Evolutionary conservation across 2,797 vertebrate species (phyloP).

Genomic region (Taenioides sp.): DNA sequence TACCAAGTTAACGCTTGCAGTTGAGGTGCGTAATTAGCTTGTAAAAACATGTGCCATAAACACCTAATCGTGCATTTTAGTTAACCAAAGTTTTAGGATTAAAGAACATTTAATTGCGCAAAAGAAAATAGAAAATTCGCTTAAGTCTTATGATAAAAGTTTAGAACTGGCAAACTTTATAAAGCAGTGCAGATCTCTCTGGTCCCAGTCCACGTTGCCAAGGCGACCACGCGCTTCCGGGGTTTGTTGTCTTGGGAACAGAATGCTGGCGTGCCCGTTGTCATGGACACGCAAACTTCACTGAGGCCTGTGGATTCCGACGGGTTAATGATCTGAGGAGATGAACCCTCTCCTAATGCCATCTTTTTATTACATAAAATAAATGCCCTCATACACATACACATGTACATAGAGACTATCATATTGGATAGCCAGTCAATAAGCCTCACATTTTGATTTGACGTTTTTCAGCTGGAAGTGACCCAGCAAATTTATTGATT

Average conservation of each 20-base stretch:
- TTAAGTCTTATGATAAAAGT: constrained; percentile 16
- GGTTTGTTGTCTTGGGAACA: constrained; percentile 52
- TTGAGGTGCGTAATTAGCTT: neutral
- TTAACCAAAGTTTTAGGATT: neutral
- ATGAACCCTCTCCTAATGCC: neutral
- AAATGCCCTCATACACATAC: too few relatives aligned
- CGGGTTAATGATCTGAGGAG: constrained; percentile 56
- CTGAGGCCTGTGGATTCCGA: constrained; percentile 20
- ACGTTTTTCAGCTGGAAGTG: too few relatives aligned
- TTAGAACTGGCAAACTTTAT: constrained; percentile 23
- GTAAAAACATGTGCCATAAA: constrained; percentile 5
- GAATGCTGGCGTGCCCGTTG: constrained; percentile 62
- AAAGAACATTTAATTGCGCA: neutral
- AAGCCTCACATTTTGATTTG: too few relatives aligned
- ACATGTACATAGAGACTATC: neutral
- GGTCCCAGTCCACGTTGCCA: constrained; percentile 46
- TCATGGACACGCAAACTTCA: constrained; percentile 53
- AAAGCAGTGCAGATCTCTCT: constrained; percentile 20
- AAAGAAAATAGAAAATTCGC: neutral
- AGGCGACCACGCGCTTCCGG: constrained; percentile 58
- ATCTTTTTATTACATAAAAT: neutral
- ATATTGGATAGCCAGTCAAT: too few relatives aligned
- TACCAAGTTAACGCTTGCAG: neutral
- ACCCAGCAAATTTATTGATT: too few relatives aligned
- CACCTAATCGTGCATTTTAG: too few relatives aligned